Base-by-base conservation (phyloP, 2,888 invertebrate species). In the Euclidia mi region DNA sequence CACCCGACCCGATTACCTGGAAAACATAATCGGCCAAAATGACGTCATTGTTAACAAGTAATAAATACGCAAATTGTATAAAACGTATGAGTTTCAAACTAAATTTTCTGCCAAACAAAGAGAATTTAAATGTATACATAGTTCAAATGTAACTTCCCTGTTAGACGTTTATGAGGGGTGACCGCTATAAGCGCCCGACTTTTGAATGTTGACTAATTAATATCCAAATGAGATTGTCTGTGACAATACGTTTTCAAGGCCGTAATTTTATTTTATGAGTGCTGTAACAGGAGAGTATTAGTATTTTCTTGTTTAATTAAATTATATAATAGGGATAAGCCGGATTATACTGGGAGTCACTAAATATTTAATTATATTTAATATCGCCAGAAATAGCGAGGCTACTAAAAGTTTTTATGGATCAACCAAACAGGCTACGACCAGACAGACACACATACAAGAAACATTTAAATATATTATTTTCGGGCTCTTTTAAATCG, bases 31-130 rank as follows among this genome's bases (percentile, higher is more conserved):
- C 45, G 57, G 45, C 50, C 40, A 62, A 49, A 61, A 56, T 60
- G 53, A 60, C 45, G n/a, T 34, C 34, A 57, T 61, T 55, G 44
- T 55, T 17, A 44, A 25, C 38, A 57, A 63, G 44, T 50, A 58
- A 72, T 72, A 58, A 72, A 72, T 63, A 72, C 69, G 66, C 57
- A 69, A 69, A 69, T 69, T 55, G 38, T 56, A 59, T 69, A 53
- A 69, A 66, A 47, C 52, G 58, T 72, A 61, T 66, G 56, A 61
- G 43, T 72, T 59, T 53, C 55, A 48, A 57, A 61, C 45, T 41
- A 63, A 43, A 55, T 52, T 57, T 50, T 66, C 66, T 66, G 12
- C 35, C 6, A 41, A 52, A 61, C 56, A 52, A 66, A 49, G 46
- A n/a, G 47, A 47, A 50, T 45, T 45, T 25, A 45, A 47, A 50